phyloP scores from a whole-genome alignment of 2,797 vertebrate species.

The Falco concolor region DNA sequence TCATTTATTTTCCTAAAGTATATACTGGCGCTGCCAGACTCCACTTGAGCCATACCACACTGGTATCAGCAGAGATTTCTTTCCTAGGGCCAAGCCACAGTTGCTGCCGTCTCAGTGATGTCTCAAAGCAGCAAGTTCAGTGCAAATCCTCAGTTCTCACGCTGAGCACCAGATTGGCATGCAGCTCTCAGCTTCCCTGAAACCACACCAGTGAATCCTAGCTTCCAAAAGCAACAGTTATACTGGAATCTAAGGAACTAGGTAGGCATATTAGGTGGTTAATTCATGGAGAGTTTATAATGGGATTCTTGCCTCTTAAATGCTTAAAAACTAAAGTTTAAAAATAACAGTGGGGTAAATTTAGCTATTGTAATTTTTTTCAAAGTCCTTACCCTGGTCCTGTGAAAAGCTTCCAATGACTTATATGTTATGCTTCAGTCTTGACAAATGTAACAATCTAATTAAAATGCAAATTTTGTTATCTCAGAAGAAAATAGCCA shows the following conservation, averaged over 20 bases:
- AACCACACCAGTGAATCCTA: neutral
- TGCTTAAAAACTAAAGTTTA: neutral
- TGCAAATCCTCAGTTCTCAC: neutral
- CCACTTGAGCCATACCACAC: neutral
- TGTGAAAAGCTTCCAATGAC: neutral
- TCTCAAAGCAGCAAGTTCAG: neutral
- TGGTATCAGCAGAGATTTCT: neutral
- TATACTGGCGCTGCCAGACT: neutral
- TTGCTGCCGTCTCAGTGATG: neutral
- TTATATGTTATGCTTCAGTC: neutral
- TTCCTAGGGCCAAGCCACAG: neutral
- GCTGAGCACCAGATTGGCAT: neutral
- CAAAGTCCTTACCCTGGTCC: neutral
- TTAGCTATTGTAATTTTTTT: neutral
- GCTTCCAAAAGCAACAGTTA: neutral
- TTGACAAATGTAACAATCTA: conserved; percentile 5
- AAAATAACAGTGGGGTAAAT: neutral
- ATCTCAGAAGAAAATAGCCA: neutral
- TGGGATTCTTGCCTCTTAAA: neutral
- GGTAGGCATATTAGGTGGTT: neutral
- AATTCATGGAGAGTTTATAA: neutral
- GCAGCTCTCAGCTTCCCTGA: neutral
- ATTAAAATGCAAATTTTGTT: conserved; percentile 36
- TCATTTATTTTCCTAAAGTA: conserved; percentile 15
- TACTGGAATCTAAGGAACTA: neutral